Evolutionary conservation across 2,888 invertebrate genomes (phyloP), one percentile per base, ranked within the genome.

Genomic region (Anodontia alba): DNA sequence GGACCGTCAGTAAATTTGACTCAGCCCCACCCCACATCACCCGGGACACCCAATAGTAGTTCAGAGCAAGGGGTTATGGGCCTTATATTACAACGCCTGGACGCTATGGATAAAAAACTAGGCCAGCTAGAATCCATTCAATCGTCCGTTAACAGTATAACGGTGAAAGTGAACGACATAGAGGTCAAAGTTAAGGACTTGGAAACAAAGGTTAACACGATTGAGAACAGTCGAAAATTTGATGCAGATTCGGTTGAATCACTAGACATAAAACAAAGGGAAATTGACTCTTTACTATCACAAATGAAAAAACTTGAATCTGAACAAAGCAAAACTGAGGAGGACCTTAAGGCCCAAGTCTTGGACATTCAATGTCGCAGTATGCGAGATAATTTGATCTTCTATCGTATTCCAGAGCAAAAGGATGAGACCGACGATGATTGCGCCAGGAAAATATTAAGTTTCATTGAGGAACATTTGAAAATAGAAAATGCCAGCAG

Each of bases 161-260:
- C 36, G 67, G 67, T 23, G 7, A 67, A 67, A 67, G 38, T 67
- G 67, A 38, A n/a, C 67, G 38, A 67, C 23, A 38, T 67, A 36
- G 67, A 67, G 38, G 10, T 1, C 8, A 31, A 67, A 36, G 36
- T 67, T 1, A n/a, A 33, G 10, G 36, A 5, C 33, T 12, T 67
- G 67, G 67, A 67, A 36, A 15, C n/a, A n/a, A 67, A 36, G 67
- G 38, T 67, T 20, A 67, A 33, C 20, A 1, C 2, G 38, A 36
- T 67, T 31, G 67, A 67, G 36, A 23, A 8, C 38, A 67, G 67
- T 36, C 36, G 67, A 8, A 1, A 36, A 1, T 67, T 38, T 67
- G 67, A 67, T 36, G 3, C 36, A 2, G 38, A 67, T 1, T 2
- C 38, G 15, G 36, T 67, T 2, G 67, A 67, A n/a, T 12, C 5